phyloP scores from a whole-genome alignment of 2,797 vertebrate species.

The Hirundo rustica region DNA sequence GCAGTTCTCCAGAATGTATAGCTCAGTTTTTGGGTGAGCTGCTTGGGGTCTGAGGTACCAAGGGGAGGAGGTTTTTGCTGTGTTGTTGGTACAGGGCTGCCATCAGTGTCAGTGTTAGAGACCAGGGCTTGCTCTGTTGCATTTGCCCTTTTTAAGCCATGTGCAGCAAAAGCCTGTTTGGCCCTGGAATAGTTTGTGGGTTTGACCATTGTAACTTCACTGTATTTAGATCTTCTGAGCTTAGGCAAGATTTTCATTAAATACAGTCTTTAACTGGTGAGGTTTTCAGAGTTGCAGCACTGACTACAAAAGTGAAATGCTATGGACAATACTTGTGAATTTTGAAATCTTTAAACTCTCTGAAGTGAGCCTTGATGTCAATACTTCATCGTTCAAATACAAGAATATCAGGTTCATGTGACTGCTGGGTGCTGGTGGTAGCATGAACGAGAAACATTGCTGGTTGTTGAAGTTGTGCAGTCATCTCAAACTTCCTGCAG shows the following conservation, averaged over 20 bases:
- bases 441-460: not conserved
- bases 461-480: not conserved
- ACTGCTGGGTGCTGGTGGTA: not conserved
- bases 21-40: not conserved
- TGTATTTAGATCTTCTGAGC: not conserved
- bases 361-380: not conserved
- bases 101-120: not conserved
- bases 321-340: not conserved
- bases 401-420: not conserved
- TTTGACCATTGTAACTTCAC: not conserved
- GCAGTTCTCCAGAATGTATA: not conserved
- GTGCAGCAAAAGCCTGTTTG: not conserved
- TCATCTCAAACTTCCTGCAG: not conserved
- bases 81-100: not conserved
- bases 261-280: not conserved
- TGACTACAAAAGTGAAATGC: not conserved
- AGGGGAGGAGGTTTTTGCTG: not conserved
- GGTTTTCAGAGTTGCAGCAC: not conserved
- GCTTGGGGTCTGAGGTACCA: not conserved
- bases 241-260: not conserved
- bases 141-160: not conserved
- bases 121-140: not conserved
- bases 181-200: not conserved
- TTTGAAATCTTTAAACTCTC: not conserved
- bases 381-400: not conserved